Percentiles rank a stretch among this genome's conserved stretches.
These are phyloP conservation scores for Argyrosomus japonicus DNA, from an alignment of 2,113 vertebrate species.

Conservation along the genomic window DNA sequence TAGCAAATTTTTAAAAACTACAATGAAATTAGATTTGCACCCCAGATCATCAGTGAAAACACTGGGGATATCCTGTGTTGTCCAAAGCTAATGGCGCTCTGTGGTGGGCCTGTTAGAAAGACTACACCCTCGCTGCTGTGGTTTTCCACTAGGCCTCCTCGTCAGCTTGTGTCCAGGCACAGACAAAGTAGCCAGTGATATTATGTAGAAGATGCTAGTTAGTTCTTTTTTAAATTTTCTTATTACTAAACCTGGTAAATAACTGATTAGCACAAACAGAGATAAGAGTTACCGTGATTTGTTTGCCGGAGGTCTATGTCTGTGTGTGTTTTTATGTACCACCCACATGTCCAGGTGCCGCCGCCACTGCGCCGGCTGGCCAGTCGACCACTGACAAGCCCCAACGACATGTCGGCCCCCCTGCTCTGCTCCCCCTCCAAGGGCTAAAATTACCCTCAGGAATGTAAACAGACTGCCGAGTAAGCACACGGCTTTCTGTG, in stretches of 20 bases:
- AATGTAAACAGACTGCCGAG: conserved; percentile 87
- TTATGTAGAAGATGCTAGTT: conserved; percentile 6
- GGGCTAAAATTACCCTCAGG: conserved; percentile 85
- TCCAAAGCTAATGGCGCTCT: conserved; percentile 78
- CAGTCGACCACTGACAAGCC: conserved; percentile 75
- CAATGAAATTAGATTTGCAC: conserved; percentile 93
- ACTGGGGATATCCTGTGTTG: conserved; percentile 74
- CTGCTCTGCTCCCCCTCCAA: conserved; percentile 55
- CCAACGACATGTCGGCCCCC: conserved; percentile 73
- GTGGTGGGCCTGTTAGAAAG: conserved; percentile 86
- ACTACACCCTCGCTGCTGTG: conserved; percentile 12
- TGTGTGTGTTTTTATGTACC: conserved; percentile 62
- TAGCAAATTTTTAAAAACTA: conserved; percentile 91
- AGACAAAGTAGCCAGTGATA: conserved; percentile 30
- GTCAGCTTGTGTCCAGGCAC: not conserved
- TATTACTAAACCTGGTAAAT: conserved; percentile 37
- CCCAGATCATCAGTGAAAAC: conserved; percentile 83
- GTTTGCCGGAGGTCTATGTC: conserved; percentile 39
- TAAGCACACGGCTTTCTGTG: conserved; percentile 80
- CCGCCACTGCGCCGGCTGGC: conserved; percentile 66
- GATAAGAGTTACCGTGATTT: conserved; percentile 39
- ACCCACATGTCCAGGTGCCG: conserved; percentile 80
- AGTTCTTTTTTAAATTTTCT: conserved; percentile 3
- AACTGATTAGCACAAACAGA: conserved; percentile 62
- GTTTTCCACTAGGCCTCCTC: conserved; percentile 73